Evolutionary conservation across 2,113 vertebrate genomes (phyloP).

Genomic region (Oncorhynchus kisutch): DNA sequence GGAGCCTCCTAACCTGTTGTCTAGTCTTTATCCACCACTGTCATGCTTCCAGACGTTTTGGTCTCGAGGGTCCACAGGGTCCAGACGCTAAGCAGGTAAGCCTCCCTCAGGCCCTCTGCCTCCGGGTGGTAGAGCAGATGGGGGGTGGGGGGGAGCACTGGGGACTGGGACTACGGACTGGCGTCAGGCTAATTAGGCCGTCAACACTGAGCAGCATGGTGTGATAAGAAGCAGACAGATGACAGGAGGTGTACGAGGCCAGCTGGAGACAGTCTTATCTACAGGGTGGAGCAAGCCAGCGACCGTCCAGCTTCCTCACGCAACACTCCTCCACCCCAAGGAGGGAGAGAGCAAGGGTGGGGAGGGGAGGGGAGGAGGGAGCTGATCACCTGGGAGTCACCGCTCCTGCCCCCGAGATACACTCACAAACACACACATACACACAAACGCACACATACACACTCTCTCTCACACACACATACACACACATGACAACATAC

Average conservation of each 20-base stretch:
- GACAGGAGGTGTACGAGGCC: constrained; percentile 75
- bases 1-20: too few species aligned
- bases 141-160: too few species aligned
- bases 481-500: too few species aligned
- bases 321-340: constrained; percentile 34
- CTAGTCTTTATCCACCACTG: too few species aligned
- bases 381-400: constrained; percentile 70
- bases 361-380: constrained; percentile 4
- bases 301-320: constrained; percentile 72
- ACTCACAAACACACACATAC: not conserved
- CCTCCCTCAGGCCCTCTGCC: not conserved
- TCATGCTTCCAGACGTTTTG: not conserved
- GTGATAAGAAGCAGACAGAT: constrained; percentile 78
- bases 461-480: not conserved
- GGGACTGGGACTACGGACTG: constrained; percentile 31
- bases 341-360: not conserved
- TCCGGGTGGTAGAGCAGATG: not conserved
- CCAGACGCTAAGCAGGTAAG: not conserved
- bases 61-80: not conserved
- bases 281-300: constrained; percentile 60
- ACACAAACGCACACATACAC: not conserved
- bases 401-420: constrained; percentile 15
- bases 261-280: constrained; percentile 80
- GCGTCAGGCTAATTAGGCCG: constrained; percentile 69
- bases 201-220: constrained; percentile 56